A percentile compares a stretch with the other conserved stretches of the same genome.
These are phyloP conservation scores for Trinorchestia longiramus DNA, from an alignment of 1,140 invertebrate genomes.

Conservation along the genomic window DNA sequence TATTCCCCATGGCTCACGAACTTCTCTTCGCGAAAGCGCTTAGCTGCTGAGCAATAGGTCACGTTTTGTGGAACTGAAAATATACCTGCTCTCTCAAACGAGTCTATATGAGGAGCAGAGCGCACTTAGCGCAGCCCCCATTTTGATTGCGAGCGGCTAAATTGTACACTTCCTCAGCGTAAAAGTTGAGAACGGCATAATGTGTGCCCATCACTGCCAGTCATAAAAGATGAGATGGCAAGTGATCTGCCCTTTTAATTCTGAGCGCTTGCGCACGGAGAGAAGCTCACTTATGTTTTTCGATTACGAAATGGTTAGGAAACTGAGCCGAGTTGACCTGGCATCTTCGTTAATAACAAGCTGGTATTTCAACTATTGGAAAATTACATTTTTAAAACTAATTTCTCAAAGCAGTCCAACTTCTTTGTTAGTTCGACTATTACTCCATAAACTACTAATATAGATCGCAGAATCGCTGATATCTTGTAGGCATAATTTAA, in stretches of 20 bases:
- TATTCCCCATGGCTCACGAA: not conserved
- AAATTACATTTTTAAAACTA: not conserved
- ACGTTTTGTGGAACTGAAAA: slow-evolving; percentile 30
- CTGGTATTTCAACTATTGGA: not conserved
- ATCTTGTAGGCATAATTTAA: not conserved
- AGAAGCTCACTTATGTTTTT: not conserved
- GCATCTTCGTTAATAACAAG: not conserved
- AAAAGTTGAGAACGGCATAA: slow-evolving; percentile 30
- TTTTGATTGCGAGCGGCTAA: slow-evolving; percentile 36
- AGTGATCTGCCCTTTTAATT: slow-evolving; percentile 28
- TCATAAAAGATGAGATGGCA: slow-evolving; percentile 45
- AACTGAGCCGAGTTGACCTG: not conserved
- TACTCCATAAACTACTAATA: not conserved
- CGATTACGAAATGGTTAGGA: not conserved
- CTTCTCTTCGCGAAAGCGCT: not conserved
- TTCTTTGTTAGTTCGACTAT: not conserved
- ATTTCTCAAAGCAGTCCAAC: not conserved
- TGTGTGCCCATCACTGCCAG: slow-evolving; percentile 35
- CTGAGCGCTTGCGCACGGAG: not conserved
- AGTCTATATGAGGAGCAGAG: slow-evolving; percentile 27
- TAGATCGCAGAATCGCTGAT: not conserved
- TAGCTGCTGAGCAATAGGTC: not conserved
- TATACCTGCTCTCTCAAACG: slow-evolving; percentile 36
- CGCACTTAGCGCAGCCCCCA: slow-evolving; percentile 14
- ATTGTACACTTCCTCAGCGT: slow-evolving; percentile 49